Base-by-base conservation (phyloP, 2,113 vertebrate species). In the Protobothrops flavoviridis region DNA sequence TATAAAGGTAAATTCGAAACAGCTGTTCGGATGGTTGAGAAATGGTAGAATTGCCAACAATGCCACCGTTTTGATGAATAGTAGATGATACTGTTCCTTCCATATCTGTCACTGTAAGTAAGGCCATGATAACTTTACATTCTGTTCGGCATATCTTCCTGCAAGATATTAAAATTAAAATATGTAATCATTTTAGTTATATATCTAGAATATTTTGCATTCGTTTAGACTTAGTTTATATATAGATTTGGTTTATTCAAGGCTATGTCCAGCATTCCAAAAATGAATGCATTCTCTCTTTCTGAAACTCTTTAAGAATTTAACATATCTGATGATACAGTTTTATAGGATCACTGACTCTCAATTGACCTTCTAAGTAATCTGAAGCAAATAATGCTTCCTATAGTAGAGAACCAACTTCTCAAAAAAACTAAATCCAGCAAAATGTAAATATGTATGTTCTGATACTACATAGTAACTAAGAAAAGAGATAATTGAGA, bases 1-100 rank as follows among this genome's bases (percentile, higher is more conserved):
- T 96, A 97, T 99, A 99, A 86, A 99, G 98, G 93, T 98, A 98
- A 91, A 99, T 96, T 45, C 96, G 98, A 92, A 99, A 97, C 85
- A 97, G 96, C 21, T 97, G 89, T 17, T 97, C 97, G 64, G 64
- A 92, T 85, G 96, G 97, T 93, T 98, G 99, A 91, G 97, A 92
- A 55, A 96, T 92, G 87, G 50, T 92, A 52, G 93, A 90, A 92
- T 95, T 97, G 90, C 97, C 96, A 92, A 91, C 91, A 95, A 98
- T 92, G 53, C 98, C 98, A 94, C 98, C 98, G 74, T 97, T 97
- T 94, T 97, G 96, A 94, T 97, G 96, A 81, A 86, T 61, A 92
- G 95, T 10, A 93, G 96, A 95, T 91, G 97, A 45, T 88, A 97
- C 92, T 3, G 98, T 94, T 53, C 95, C 94, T 92, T 98, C 98